Evolutionary conservation across 2,797 vertebrate species (phyloP).

Genomic region (Enteromius trimaculatus): DNA sequence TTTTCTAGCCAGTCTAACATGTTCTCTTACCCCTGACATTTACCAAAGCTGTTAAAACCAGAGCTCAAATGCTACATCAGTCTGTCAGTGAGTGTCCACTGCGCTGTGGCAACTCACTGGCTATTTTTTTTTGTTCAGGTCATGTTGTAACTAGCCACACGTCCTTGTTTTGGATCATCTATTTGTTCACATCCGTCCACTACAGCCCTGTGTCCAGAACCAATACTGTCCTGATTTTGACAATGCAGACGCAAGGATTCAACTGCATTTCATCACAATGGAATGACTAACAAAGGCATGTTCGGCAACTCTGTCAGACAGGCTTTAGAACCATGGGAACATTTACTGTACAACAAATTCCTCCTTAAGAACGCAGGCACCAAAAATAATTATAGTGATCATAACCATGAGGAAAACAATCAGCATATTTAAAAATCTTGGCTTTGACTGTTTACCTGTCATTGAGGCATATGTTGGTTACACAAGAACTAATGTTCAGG

Average conservation of each 20-base stretch:
- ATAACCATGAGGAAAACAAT: constrained; percentile 15
- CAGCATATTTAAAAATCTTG: constrained; percentile 25
- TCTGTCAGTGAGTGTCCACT: background rate
- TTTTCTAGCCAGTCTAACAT: constrained; percentile 13
- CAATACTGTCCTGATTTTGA: background rate
- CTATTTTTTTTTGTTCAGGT: background rate
- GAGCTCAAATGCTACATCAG: background rate
- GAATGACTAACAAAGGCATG: constrained; percentile 26
- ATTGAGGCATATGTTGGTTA: background rate
- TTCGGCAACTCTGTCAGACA: constrained; percentile 10
- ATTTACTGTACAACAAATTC: background rate
- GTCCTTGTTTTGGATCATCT: background rate
- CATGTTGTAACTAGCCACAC: background rate
- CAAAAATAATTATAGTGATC: constrained; percentile 25
- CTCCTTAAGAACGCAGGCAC: constrained; percentile 9
- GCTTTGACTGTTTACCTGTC: background rate
- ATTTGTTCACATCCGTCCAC: constrained; percentile 3
- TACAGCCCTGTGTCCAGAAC: constrained; percentile 29
- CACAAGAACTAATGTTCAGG: background rate
- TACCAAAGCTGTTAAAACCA: constrained; percentile 8
- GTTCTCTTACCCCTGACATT: constrained; percentile 15
- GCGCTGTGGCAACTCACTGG: background rate
- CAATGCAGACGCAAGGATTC: background rate
- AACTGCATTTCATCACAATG: constrained; percentile 7
- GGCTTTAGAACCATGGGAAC: constrained; percentile 16